These are phyloP conservation scores for Lithophane ornitopus DNA, from an alignment of 2,888 invertebrate genomes.

Conservation along the genomic window DNA sequence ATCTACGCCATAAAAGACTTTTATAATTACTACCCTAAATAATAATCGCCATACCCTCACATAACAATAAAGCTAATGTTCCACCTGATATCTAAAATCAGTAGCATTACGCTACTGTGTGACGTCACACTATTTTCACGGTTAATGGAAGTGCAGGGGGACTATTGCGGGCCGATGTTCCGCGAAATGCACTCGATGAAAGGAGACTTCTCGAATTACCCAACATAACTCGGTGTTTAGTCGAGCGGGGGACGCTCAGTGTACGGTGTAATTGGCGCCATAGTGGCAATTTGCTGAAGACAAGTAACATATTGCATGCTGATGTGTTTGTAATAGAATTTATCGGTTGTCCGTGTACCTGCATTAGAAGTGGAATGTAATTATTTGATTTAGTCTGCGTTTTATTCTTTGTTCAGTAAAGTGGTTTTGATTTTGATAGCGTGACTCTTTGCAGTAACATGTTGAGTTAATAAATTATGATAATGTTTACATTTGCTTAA, in stretches of 20 bases:
- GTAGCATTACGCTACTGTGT: conserved; percentile 68
- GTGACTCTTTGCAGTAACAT: conserved; percentile 18
- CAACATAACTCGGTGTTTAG: conserved; percentile 76
- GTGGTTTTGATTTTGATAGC: conserved; percentile 24
- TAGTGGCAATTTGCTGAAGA: conserved; percentile 76
- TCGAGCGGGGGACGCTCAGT: conserved; percentile 69
- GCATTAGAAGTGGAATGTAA: conserved; percentile 48
- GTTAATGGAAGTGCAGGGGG: conserved; percentile 75
- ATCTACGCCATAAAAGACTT: conserved; percentile 33
- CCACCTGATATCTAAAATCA: conserved; percentile 33
- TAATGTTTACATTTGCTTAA: conserved; percentile 15
- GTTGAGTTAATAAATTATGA: conserved; percentile 14
- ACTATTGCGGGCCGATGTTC: conserved; percentile 75
- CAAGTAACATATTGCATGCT: conserved; percentile 66
- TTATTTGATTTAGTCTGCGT: conserved; percentile 28
- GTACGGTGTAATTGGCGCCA: conserved; percentile 81
- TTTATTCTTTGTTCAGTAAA: conserved; percentile 28
- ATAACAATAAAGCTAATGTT: conserved; percentile 39
- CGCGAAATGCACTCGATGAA: conserved; percentile 76
- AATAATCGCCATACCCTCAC: conserved; percentile 28
- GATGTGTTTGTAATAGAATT: conserved; percentile 64
- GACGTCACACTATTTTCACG: conserved; percentile 69
- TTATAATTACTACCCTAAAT: conserved; percentile 32
- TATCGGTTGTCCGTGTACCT: conserved; percentile 54
- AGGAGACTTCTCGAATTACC: conserved; percentile 76